These are phyloP conservation scores for Cassiopea xamachana DNA, from an alignment of 30 jellyfish, hydroid and myxozoan species.

Conservation along the genomic window DNA sequence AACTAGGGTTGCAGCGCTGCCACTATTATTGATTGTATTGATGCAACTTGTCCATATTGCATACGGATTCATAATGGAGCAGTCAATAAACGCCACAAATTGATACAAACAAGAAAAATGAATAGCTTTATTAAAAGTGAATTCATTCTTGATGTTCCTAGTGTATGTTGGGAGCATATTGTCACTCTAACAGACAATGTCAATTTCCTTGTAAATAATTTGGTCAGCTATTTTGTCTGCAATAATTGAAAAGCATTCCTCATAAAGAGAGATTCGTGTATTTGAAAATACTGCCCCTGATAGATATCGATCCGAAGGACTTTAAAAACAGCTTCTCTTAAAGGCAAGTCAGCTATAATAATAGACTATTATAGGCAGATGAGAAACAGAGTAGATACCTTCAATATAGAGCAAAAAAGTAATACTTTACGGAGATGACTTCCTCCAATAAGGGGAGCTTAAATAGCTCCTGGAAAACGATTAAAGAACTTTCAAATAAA, in stretches of 20 bases:
- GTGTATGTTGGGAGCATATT: constrained; percentile 61
- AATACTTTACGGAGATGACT: too few relatives aligned
- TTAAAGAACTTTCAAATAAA: too few relatives aligned
- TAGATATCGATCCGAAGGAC: constrained; percentile 22
- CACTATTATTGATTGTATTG: constrained; percentile 35
- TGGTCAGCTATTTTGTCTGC: constrained; percentile 16
- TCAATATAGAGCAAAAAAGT: neutral
- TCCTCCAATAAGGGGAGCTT: too few relatives aligned
- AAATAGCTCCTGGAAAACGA: too few relatives aligned
- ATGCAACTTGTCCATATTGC: constrained; percentile 12
- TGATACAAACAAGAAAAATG: neutral
- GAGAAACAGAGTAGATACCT: constrained; percentile 12
- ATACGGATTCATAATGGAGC: neutral
- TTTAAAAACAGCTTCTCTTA: constrained; percentile 15
- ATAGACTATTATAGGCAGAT: constrained; percentile 26
- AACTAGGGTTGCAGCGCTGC: constrained; percentile 26
- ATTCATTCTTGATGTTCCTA: constrained; percentile 53
- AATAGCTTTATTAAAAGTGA: constrained; percentile 19
- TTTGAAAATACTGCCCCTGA: constrained; percentile 53
- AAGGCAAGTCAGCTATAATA: constrained; percentile 10
- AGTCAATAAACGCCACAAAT: constrained; percentile 9
- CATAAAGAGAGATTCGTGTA: constrained; percentile 30
- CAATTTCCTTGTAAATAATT: constrained; percentile 8
- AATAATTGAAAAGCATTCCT: constrained; percentile 36
- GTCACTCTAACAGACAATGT: constrained; percentile 33